Conservation (phyloP, 2,888 invertebrate genomes). For the Corythucha ciliata region DNA sequence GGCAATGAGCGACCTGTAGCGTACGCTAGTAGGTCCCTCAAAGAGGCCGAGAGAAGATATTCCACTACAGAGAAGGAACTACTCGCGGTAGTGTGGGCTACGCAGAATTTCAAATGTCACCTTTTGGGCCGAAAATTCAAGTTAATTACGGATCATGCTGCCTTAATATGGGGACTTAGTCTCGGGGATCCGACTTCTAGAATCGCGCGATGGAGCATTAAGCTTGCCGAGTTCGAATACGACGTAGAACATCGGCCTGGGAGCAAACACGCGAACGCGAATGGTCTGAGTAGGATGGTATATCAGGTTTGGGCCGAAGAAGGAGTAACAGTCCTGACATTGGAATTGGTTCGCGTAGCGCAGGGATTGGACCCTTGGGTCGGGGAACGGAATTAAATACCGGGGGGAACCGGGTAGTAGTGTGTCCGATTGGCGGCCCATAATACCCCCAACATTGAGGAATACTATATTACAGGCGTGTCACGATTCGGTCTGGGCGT, state of each 20-base stretch:
- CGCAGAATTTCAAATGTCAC: constrained; percentile 38
- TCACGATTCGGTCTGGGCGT: constrained; percentile 33
- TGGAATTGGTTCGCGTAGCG: constrained; percentile 1
- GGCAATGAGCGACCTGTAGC: constrained; percentile 8
- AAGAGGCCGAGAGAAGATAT: constrained; percentile 6
- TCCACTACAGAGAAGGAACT: constrained; percentile 10
- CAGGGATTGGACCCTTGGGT: constrained; percentile 7
- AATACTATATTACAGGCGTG: background rate
- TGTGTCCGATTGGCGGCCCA: no score
- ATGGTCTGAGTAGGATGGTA: constrained; percentile 22
- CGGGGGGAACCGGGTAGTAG: no score
- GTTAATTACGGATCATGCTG: constrained; percentile 41
- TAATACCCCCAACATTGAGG: constrained; percentile 7
- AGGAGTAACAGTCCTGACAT: no score
- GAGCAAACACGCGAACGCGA: constrained; percentile 22
- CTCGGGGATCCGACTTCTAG: constrained; percentile 41
- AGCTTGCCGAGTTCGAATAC: constrained; percentile 34
- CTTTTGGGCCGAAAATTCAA: constrained; percentile 39
- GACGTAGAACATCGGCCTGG: background rate
- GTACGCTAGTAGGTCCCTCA: constrained; percentile 11
- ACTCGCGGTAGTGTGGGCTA: constrained; percentile 37
- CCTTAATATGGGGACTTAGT: constrained; percentile 39
- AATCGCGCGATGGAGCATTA: constrained; percentile 39
- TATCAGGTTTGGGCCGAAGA: no score
- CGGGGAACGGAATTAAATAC: no score